Evolutionary conservation across 2,113 vertebrate species (phyloP).

Genomic region (Anoplopoma fimbria): DNA sequence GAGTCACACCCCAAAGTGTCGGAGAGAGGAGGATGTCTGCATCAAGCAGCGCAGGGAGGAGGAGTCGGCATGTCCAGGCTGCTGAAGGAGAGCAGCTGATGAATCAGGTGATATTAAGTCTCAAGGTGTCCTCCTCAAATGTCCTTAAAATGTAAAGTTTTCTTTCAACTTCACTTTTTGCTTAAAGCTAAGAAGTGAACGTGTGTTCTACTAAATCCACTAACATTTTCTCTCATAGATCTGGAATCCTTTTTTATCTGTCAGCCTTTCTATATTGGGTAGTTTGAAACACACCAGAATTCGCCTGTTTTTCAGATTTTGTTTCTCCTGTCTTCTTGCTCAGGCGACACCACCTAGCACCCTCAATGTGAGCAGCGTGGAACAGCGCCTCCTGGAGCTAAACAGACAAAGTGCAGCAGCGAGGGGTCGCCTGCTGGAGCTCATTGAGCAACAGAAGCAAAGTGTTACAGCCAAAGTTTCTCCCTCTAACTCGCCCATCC

Average conservation of each 20-base stretch:
- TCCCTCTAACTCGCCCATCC: constrained; percentile 78
- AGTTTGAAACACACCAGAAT: not conserved
- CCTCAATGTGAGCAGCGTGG: constrained; percentile 75
- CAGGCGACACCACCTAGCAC: constrained; percentile 33
- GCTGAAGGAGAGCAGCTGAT: constrained; percentile 16
- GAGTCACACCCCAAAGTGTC: constrained; percentile 40
- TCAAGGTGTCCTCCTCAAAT: not conserved
- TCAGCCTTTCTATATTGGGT: not conserved
- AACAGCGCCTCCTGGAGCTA: constrained; percentile 91
- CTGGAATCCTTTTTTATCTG: not conserved
- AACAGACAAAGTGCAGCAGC: constrained; percentile 92
- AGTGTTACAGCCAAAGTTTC: constrained; percentile 68
- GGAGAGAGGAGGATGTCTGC: constrained; percentile 26
- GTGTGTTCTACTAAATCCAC: not conserved
- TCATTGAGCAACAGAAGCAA: constrained; percentile 92
- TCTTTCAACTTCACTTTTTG: not conserved
- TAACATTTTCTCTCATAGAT: not conserved
- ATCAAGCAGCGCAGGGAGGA: constrained; percentile 41
- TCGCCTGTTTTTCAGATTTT: not conserved
- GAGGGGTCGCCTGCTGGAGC: constrained; percentile 86
- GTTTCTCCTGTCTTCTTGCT: not conserved
- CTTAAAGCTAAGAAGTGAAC: not conserved
- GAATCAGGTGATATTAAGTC: constrained; percentile 58
- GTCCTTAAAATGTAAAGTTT: not conserved
- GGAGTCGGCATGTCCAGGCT: constrained; percentile 9